Percentiles rank a stretch among this genome's conserved stretches.
Conservation (phyloP, 2,797 vertebrate species). For the Centroberyx gerrardi region DNA sequence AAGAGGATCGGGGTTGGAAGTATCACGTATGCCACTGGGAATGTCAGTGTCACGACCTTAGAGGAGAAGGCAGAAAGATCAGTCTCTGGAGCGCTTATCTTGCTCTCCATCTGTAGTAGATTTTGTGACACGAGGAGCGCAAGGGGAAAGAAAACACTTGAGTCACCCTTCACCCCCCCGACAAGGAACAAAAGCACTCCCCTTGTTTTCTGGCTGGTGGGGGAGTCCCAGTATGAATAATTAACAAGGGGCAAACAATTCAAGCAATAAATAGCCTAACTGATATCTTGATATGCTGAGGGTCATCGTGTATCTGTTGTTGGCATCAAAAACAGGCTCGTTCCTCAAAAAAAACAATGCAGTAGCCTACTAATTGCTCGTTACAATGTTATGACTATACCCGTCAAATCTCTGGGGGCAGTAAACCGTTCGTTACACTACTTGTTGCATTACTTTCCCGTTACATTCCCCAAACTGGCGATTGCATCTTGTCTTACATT, state of each 20-base stretch:
- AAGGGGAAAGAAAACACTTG: slow-evolving; percentile 80
- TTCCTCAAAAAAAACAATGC: slow-evolving; percentile 8
- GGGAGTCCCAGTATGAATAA: slow-evolving; percentile 72
- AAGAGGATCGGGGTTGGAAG: slow-evolving; percentile 58
- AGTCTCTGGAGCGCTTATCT: slow-evolving; percentile 80
- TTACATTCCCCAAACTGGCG: no score
- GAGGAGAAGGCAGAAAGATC: slow-evolving; percentile 78
- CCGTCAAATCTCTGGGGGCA: neutral
- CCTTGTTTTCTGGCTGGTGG: slow-evolving; percentile 67
- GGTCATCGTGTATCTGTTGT: slow-evolving; percentile 55
- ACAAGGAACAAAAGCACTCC: slow-evolving; percentile 71
- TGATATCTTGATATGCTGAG: slow-evolving; percentile 33
- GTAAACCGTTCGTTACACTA: slow-evolving; percentile 21
- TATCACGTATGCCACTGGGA: slow-evolving; percentile 82
- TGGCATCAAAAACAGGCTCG: slow-evolving; percentile 45
- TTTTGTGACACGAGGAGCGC: slow-evolving; percentile 81
- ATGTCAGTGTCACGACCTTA: slow-evolving; percentile 87
- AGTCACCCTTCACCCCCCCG: slow-evolving; percentile 41
- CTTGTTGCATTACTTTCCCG: no score
- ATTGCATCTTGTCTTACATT: no score
- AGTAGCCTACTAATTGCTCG: no score
- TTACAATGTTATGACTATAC: no score
- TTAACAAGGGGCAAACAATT: slow-evolving; percentile 73
- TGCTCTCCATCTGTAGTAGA: slow-evolving; percentile 83
- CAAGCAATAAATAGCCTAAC: slow-evolving; percentile 47